Evolutionary conservation across 1,140 invertebrate genomes (phyloP).

Genomic region (Dreissena rostriformis): DNA sequence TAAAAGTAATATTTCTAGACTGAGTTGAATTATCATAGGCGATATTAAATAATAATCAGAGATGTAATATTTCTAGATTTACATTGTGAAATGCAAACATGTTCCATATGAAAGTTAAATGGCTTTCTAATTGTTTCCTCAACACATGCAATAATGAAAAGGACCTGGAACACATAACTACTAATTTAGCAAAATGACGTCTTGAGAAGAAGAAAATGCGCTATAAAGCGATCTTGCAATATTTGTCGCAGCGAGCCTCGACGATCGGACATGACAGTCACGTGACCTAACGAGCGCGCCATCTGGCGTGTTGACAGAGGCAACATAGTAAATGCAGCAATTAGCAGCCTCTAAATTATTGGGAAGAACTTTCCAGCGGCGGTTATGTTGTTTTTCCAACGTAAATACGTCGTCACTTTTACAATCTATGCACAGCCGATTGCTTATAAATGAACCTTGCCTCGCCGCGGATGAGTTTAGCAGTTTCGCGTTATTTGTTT

Average conservation of each 20-base stretch:
- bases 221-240: too few relatives aligned
- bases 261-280: slow-evolving; percentile 5
- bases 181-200: too few relatives aligned
- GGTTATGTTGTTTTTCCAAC: slow-evolving; percentile 57
- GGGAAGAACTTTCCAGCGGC: slow-evolving; percentile 31
- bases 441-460: slow-evolving; percentile 57
- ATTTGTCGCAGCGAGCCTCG: neutral
- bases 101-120: too few relatives aligned
- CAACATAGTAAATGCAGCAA: slow-evolving; percentile 56
- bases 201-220: too few relatives aligned
- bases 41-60: too few relatives aligned
- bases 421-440: slow-evolving; percentile 50
- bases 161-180: too few relatives aligned
- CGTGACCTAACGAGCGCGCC: slow-evolving; percentile 46
- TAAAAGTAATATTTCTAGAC: too few relatives aligned
- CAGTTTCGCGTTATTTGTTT: slow-evolving; percentile 55
- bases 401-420: slow-evolving; percentile 58
- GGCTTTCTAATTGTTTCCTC: too few relatives aligned
- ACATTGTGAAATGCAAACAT: too few relatives aligned
- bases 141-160: too few relatives aligned
- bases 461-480: slow-evolving; percentile 46
- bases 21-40: too few relatives aligned
- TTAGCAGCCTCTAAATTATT: slow-evolving; percentile 50
- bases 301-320: slow-evolving; percentile 53
- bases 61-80: too few relatives aligned